Base-by-base conservation (phyloP, 1,140 invertebrate species). In the Coenobita brevimanus region DNA sequence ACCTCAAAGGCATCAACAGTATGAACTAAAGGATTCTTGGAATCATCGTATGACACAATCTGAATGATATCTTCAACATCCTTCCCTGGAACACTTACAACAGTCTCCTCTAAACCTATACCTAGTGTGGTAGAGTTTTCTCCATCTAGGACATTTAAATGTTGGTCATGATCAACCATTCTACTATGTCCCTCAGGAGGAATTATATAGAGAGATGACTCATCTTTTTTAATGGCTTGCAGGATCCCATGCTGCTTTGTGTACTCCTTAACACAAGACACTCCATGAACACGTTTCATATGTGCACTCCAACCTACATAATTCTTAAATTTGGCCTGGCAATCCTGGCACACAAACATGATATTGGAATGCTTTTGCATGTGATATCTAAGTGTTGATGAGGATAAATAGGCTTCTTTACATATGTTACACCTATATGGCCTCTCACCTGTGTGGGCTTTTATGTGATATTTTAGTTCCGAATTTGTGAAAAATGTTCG, bases 331-430 rank as follows among this genome's bases (percentile, higher is more conserved):
- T 82, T 60, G 30, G 86, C 86, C 43, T 82, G 67, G 76, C 86
- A 88, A n/a, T 82, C 36, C 24, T 73, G 86, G 38, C 86, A 88
- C 1, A 82, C 80, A 82, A 82, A 88, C 79, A 88, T 88, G 24
- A 75, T 43, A 82, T 88, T 88, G 80, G 86, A 88, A 64, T 88
- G 86, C 54, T 88, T 88, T 69, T 88, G 86, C 79, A 88, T 75
- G 38, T 88, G 86, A 38, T 88, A 88, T 62, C 86, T 82, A n/a
- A 88, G 71, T 30, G 86, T 62, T 24, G 86, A 88, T 8, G 86
- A 82, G 15, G 86, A 82, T 4, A 88, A 10, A 21, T 88, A 88
- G 33, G 86, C 64, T 38, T 88, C 86, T 33, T 71, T 79, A 76
- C 86, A 88, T 17, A 88, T 36, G 3, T 82, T 67, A 82, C 86